Evolutionary conservation across 2,797 vertebrate species (phyloP).

Genomic region (Picus viridis): DNA sequence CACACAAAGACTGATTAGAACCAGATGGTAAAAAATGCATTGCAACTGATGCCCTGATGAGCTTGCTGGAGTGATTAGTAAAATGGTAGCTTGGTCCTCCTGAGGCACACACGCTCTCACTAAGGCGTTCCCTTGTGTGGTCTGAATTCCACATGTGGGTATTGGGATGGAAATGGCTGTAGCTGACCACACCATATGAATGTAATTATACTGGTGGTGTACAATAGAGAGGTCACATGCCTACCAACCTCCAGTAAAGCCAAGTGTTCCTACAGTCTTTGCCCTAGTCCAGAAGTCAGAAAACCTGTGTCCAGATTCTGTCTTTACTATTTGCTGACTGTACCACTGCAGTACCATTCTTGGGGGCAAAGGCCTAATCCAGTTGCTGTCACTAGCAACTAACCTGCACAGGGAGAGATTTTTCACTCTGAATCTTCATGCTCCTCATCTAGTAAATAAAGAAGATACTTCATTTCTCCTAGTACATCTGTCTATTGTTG

Average conservation of each 20-base stretch:
- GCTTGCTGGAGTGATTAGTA: background rate
- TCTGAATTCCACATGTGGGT: background rate
- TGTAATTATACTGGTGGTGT: background rate
- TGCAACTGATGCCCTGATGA: background rate
- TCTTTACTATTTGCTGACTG: background rate
- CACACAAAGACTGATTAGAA: constrained; percentile 45
- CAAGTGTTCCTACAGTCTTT: background rate
- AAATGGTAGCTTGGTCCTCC: background rate
- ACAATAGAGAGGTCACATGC: background rate
- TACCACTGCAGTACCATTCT: background rate
- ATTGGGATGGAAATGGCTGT: background rate
- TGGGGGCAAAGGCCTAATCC: background rate
- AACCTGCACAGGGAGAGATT: background rate
- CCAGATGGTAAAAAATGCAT: constrained; percentile 40
- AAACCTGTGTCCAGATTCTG: background rate
- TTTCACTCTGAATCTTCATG: constrained; percentile 27
- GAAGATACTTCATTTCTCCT: background rate
- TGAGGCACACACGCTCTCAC: background rate
- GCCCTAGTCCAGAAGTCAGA: constrained; percentile 10
- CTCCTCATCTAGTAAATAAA: constrained; percentile 6
- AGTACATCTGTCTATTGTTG: background rate
- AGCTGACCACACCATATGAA: background rate
- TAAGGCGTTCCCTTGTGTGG: background rate
- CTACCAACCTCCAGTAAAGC: background rate
- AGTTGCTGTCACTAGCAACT: background rate